Base-by-base conservation (phyloP, 1,140 invertebrate species). In the Belonocnema kinseyi region DNA sequence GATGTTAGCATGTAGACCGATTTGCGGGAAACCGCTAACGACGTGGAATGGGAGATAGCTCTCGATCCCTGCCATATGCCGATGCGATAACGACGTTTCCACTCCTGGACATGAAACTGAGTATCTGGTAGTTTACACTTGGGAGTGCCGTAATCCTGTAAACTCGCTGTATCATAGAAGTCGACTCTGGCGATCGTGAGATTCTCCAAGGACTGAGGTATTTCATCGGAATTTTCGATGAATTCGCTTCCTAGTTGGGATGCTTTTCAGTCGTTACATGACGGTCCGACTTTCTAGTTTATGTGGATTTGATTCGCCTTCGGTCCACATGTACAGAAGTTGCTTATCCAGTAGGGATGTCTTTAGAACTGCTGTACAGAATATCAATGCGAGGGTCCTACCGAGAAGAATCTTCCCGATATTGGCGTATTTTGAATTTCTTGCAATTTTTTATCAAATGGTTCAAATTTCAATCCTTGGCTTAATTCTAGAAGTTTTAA, bases 121-220 rank as follows among this genome's bases (percentile, higher is more conserved):
- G 21, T 61, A 33, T 61, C 58, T 26, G 58, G 21, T 61, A 61
- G 21, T 40, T 61, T 61, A 33, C 21, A 61, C 58, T 14, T 14
- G 58, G 58, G 58, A 61, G 21, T 61, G 26, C 26, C 58, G 58
- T 61, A 61, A 61, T 61, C 58, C 58, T 13, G 58, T 33, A 21
- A 61, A 33, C 6, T 61, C 4, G 26, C 21, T 4, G 21, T 61
- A 61, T 33, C 58, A 40, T 2, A 61, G 5, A 61, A 13, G 58
- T 14, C 21, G 21, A 61, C 21, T 61, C 33, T 33, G 58, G 10
- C 10, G 58, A 61, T 61, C 58, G 58, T 61, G 26, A 61, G 21
- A 61, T 61, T 61, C 58, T 61, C 21, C 58, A 61, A 26, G 21
- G 21, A 33, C 58, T 21, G 8, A 10, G 56, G 19, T 58, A 58